phyloP scores from a whole-genome alignment of 2,113 vertebrate genomes.

The Hassar affinis region DNA sequence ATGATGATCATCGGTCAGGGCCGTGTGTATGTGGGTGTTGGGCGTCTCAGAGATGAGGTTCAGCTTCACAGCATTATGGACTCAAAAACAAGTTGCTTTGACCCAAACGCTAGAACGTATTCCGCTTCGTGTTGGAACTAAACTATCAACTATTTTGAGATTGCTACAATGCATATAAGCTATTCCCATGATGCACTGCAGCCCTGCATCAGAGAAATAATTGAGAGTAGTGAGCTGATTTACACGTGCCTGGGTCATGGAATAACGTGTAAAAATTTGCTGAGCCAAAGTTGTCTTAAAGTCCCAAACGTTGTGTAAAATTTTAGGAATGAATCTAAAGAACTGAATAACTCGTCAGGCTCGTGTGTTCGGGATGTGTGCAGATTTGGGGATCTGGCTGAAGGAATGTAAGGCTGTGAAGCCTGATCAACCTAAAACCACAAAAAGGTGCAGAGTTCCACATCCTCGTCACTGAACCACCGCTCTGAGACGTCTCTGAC shows the following conservation, averaged over 20 bases:
- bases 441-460: neutral
- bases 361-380: neutral
- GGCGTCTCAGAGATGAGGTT: constrained; percentile 12
- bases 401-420: neutral
- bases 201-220: neutral
- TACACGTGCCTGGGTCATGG: neutral
- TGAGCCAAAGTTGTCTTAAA: too few relatives aligned
- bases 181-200: constrained; percentile 3
- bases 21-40: neutral
- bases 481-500: constrained; percentile 10
- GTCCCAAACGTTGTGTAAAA: too few relatives aligned
- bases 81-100: neutral
- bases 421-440: neutral
- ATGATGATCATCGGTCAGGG: neutral
- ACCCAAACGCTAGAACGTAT: neutral
- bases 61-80: too few relatives aligned
- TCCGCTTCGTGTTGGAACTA: neutral
- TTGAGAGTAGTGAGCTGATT: neutral
- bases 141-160: neutral
- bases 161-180: neutral
- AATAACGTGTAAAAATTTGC: neutral
- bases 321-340: neutral
- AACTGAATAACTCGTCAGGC: neutral
- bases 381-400: too few relatives aligned
- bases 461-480: neutral